phyloP scores from a whole-genome alignment of 2,888 invertebrate genomes.

The Rhyacophila evoluta region DNA sequence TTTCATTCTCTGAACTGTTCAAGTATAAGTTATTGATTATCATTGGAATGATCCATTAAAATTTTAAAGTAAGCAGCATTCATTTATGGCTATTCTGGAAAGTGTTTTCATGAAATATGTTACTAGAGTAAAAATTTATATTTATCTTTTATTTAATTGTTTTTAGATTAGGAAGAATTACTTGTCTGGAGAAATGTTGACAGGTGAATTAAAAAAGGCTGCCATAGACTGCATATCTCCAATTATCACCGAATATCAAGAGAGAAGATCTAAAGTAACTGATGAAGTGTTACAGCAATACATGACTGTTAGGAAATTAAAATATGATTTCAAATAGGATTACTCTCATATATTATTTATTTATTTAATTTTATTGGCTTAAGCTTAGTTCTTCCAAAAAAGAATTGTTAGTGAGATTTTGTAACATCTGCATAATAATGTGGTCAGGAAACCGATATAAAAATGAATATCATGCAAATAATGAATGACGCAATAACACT shows the following conservation, averaged over 20 bases:
- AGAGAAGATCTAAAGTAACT: conserved; percentile 81
- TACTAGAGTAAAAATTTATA: too few species aligned
- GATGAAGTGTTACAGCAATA: conserved; percentile 86
- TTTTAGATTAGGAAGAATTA: conserved; percentile 76
- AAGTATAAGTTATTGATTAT: too few species aligned
- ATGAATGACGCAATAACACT: too few species aligned
- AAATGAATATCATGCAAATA: too few species aligned
- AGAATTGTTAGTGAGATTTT: neutral
- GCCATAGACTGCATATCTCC: conserved; percentile 80
- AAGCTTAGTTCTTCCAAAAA: neutral
- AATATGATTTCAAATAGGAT: conserved; percentile 63
- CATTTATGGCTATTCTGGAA: too few species aligned
- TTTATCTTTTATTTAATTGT: neutral
- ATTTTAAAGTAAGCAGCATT: too few species aligned
- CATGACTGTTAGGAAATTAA: conserved; percentile 86
- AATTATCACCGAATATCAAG: conserved; percentile 86
- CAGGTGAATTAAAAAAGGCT: conserved; percentile 94
- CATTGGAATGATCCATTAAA: too few species aligned
- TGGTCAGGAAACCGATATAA: too few species aligned
- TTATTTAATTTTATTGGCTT: neutral
- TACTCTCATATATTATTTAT: neutral
- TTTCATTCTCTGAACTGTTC: too few species aligned
- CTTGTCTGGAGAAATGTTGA: conserved; percentile 88
- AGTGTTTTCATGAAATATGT: too few species aligned
- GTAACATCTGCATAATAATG: neutral